These are phyloP conservation scores for Drosophila kanekoi DNA, from an alignment of 2,888 invertebrate genomes.

Conservation along the genomic window DNA sequence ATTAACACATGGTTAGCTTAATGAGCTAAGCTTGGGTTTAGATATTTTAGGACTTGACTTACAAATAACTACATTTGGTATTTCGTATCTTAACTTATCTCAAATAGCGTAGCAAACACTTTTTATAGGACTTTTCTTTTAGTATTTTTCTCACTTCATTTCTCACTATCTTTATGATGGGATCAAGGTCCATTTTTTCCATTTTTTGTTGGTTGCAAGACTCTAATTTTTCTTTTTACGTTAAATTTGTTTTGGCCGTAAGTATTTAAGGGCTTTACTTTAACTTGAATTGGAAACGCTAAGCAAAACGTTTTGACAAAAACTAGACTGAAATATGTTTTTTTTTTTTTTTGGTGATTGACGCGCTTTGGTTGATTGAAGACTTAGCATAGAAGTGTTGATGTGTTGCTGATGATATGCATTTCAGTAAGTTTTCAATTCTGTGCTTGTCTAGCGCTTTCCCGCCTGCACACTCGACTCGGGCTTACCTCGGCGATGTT, in stretches of 20 bases:
- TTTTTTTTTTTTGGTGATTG: conserved; percentile 12
- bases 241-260: conserved; percentile 54
- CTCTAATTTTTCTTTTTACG: conserved; percentile 32
- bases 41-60: background rate
- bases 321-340: conserved; percentile 34
- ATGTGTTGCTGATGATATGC: conserved; percentile 70
- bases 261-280: conserved; percentile 59
- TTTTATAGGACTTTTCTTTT: conserved; percentile 31
- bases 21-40: conserved; percentile 14
- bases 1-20: conserved; percentile 43
- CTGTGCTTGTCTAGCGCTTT: conserved; percentile 54
- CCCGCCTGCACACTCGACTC: conserved; percentile 41
- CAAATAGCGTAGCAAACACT: conserved; percentile 75
- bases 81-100: background rate
- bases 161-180: conserved; percentile 51
- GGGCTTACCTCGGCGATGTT: conserved; percentile 84
- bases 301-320: conserved; percentile 20
- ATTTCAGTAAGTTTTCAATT: conserved; percentile 46
- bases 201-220: conserved; percentile 5
- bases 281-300: conserved; percentile 21
- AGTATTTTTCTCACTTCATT: conserved; percentile 15
- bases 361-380: conserved; percentile 80
- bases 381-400: conserved; percentile 75
- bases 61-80: conserved; percentile 1
- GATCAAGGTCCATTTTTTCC: conserved; percentile 56